Evolutionary conservation across 2,888 invertebrate genomes (phyloP).

Genomic region (Megaustenia siamemsis): DNA sequence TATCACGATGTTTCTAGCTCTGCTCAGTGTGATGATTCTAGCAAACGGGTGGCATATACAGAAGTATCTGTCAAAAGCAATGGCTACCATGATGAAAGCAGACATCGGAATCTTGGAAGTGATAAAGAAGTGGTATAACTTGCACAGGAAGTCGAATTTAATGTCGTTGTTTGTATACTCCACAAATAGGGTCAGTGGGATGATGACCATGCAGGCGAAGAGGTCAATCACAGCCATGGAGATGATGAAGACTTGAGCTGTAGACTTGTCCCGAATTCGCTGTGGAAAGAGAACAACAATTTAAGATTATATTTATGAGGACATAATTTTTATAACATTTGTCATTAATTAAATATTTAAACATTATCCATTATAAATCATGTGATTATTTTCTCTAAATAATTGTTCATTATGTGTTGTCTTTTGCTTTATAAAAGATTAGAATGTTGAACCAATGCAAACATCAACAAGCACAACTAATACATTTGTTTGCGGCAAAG

Average conservation of each 20-base stretch:
- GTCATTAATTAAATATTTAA: no score
- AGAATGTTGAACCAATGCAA: no score
- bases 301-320: no score
- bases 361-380: no score
- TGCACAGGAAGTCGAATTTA: conserved; percentile 69
- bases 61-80: conserved; percentile 76
- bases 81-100: conserved; percentile 76
- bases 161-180: conserved; percentile 62
- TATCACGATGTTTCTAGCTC: conserved; percentile 64
- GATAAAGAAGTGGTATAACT: conserved; percentile 74
- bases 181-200: conserved; percentile 64
- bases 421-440: no score
- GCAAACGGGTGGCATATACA: conserved; percentile 75
- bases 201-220: conserved; percentile 63
- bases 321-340: no score
- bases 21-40: conserved; percentile 61
- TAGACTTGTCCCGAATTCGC: conserved; percentile 67
- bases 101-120: conserved; percentile 75
- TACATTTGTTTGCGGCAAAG: no score
- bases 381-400: no score
- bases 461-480: no score
- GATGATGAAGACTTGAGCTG: conserved; percentile 71
- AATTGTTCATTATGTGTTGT: no score
- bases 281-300: background rate
- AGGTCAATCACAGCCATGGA: conserved; percentile 64